A percentile compares a stretch with the other conserved stretches of the same genome.
These are phyloP conservation scores for Drosophila nebulosa DNA, from an alignment of 1,140 invertebrate genomes.

Conservation along the genomic window DNA sequence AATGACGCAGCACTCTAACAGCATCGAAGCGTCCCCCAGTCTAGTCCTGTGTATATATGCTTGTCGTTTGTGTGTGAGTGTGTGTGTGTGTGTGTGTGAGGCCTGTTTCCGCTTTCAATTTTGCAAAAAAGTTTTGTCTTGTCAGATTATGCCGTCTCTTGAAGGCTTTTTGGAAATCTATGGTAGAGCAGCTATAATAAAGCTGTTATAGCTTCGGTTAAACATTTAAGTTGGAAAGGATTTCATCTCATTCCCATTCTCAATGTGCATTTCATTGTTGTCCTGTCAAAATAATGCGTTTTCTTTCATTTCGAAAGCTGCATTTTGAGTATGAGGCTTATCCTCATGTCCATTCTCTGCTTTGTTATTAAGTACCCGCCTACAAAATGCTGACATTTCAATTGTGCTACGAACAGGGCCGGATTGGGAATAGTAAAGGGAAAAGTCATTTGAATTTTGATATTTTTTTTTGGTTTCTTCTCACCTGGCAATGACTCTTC, in stretches of 20 bases:
- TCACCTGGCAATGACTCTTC: too few relatives aligned
- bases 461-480: too few relatives aligned
- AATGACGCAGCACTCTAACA: conserved; percentile 50
- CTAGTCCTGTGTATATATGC: conserved; percentile 19
- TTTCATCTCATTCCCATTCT: not conserved
- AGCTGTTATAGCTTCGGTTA: not conserved
- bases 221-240: not conserved
- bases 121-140: conserved; percentile 57
- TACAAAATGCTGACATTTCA: conserved; percentile 63
- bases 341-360: conserved; percentile 12
- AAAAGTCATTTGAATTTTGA: too few relatives aligned
- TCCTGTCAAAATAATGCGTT: not conserved
- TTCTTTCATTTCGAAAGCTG: not conserved
- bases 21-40: not conserved
- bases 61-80: not conserved
- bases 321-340: not conserved
- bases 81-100: conserved; percentile 1
- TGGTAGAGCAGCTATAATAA: not conserved
- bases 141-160: conserved; percentile 29
- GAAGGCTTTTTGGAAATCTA: not conserved
- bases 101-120: conserved; percentile 62
- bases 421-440: not conserved
- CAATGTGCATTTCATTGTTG: not conserved
- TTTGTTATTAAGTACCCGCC: conserved; percentile 27
- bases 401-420: conserved; percentile 28